phyloP scores from a whole-genome alignment of 2,113 vertebrate species.

The Dicaeum eximium region DNA sequence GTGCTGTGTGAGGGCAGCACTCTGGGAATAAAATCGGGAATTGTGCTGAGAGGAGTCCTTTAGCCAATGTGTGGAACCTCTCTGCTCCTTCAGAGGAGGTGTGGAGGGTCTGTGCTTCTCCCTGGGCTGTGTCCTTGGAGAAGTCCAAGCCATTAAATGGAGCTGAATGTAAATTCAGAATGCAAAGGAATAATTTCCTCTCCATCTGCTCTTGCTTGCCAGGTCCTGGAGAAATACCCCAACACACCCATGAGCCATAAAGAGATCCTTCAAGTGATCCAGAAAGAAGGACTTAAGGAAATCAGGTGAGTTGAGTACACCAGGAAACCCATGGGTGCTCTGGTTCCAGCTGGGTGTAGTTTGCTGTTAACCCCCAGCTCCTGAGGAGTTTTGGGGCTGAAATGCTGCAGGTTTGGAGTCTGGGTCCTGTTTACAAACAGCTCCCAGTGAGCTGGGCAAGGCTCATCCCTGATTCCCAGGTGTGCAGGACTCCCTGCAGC shows the following conservation, averaged over 20 bases:
- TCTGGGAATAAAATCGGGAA: neutral
- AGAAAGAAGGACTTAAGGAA: slow-evolving; percentile 94
- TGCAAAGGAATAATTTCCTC: neutral
- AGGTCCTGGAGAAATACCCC: slow-evolving; percentile 98
- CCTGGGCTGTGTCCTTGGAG: neutral
- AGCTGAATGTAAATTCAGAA: accelerated
- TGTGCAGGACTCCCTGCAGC: neutral
- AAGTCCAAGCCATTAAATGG: accelerated
- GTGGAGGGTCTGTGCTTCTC: too few species aligned
- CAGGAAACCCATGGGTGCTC: neutral
- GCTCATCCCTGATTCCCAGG: neutral
- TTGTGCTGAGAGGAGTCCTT: neutral
- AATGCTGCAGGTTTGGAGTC: neutral
- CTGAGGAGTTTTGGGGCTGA: neutral
- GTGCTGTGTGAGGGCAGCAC: neutral
- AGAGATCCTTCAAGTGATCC: slow-evolving; percentile 97
- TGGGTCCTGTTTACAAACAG: neutral
- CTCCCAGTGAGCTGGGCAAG: accelerated
- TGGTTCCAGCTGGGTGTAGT: neutral
- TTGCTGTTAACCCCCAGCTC: neutral
- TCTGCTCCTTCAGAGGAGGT: neutral
- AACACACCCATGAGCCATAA: slow-evolving; percentile 99
- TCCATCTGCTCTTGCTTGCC: slow-evolving; percentile 17
- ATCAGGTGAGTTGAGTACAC: slow-evolving; percentile 83
- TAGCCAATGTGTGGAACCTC: accelerated